Evolutionary conservation across 2,113 vertebrate genomes (phyloP).

Genomic region (Sinocyclocheilus maitianheensis): DNA sequence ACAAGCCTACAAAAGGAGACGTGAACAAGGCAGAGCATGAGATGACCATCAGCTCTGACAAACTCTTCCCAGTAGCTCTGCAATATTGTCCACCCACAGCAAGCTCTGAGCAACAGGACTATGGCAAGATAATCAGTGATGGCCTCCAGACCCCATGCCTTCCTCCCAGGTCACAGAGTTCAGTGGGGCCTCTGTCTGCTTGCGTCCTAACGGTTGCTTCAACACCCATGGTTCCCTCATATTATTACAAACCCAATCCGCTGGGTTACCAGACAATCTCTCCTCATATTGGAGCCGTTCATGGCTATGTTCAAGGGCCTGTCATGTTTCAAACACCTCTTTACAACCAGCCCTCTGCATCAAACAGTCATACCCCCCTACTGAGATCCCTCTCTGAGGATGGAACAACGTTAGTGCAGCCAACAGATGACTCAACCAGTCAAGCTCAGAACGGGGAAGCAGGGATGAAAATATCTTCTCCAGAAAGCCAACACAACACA

Average conservation of each 20-base stretch:
- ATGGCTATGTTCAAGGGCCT: conserved; percentile 54
- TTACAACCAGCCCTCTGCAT: conserved; percentile 34
- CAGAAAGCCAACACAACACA: conserved; percentile 36
- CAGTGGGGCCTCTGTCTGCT: conserved; percentile 50
- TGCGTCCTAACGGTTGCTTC: conserved; percentile 53
- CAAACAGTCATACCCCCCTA: conserved; percentile 43
- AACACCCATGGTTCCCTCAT: conserved; percentile 48
- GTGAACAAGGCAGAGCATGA: conserved; percentile 18
- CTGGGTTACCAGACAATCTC: conserved; percentile 50
- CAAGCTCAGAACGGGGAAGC: conserved; percentile 14
- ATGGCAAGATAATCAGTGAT: conserved; percentile 20
- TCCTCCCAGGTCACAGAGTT: conserved; percentile 41
- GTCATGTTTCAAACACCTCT: conserved; percentile 49
- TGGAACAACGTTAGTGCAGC: background rate
- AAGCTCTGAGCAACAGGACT: conserved; percentile 6
- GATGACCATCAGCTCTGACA: conserved; percentile 36
- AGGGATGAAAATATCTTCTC: conserved; percentile 3
- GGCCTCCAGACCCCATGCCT: conserved; percentile 20
- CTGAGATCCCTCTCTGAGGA: conserved; percentile 52
- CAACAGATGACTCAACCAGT: conserved; percentile 10
- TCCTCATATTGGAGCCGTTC: conserved; percentile 52
- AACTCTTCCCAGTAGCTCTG: background rate
- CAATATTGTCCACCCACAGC: conserved; percentile 8
- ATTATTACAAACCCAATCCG: conserved; percentile 47
- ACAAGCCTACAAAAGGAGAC: conserved; percentile 22